Evolutionary conservation across 1,140 invertebrate genomes (phyloP), one percentile per base, ranked within the genome.

Genomic region (Camponotus floridanus): DNA sequence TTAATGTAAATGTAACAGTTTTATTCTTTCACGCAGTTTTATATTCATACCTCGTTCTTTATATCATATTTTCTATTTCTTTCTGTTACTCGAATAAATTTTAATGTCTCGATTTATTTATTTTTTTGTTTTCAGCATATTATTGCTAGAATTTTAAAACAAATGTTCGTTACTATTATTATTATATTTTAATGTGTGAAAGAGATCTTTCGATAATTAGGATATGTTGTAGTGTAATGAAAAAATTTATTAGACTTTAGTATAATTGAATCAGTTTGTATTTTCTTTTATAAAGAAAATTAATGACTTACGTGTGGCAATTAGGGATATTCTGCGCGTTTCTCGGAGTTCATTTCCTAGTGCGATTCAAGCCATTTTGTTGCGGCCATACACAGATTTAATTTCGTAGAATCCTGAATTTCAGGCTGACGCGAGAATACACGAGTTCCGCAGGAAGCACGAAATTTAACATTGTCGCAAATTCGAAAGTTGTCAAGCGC

Each of bases 391-490:
- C 26, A n/a, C 51, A 26, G 65, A 11, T 76, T 61, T 55, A n/a
- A 11, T n/a, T 55, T 62, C 81, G 48, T 18, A 33, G 61, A 62
- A 65, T 76, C n/a, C 59, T 7, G 39, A 48, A 48, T 51, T 61
- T 36, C 68, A 8, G 11, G 39, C n/a, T 15, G 57, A 8, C 33
- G 26, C 18, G 36, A 55, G 42, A 26, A 65, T 15, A 65, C 13
- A 31, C n/a, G 26, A 18, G 21, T 81, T 81, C 31, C 65, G 39
- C 36, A 73, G 33, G 73, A 78, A 70, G 33, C 18, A 26, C 26
- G 73, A 85, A 76, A 76, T 88, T 68, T 51, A 64, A 85, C n/a
- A 57, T n/a, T 33, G 68, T 45, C 36, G 36, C 45, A 31, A 62
- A 76, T 74, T 62, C 78, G 57, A 64, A 18, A 67, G 55, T 71